Percentiles rank a stretch among this genome's conserved stretches.
phyloP scores from a whole-genome alignment of 2,113 vertebrate genomes.

The Myxocyprinus asiaticus region DNA sequence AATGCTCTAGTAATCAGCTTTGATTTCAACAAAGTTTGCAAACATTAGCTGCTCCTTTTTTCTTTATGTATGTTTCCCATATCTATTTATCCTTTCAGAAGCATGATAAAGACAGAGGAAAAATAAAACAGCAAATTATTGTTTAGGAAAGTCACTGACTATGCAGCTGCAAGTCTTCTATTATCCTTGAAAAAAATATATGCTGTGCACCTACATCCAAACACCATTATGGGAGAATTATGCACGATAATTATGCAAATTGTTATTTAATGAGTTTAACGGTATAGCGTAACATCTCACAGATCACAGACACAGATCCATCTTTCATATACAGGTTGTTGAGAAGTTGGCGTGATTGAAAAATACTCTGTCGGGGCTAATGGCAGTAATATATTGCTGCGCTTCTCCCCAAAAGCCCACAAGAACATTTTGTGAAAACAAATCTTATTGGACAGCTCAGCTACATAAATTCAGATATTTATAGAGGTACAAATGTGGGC shows the following conservation, averaged over 20 bases:
- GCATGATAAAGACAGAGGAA: conserved; percentile 31
- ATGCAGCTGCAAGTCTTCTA: not conserved
- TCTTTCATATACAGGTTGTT: conserved; percentile 37
- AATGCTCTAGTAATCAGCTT: too few species aligned
- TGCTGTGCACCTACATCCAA: not conserved
- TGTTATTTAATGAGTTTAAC: conserved; percentile 21
- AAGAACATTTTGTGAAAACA: conserved; percentile 1
- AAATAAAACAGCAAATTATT: conserved; percentile 23
- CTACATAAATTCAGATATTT: conserved; percentile 17
- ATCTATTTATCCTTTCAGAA: conserved; percentile 16
- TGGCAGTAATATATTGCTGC: conserved; percentile 43
- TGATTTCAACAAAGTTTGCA: conserved; percentile 8
- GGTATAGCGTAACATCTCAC: not conserved
- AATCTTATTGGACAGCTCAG: conserved; percentile 24
- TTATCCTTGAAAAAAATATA: conserved; percentile 23
- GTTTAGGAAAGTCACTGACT: not conserved
- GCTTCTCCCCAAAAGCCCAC: conserved; percentile 27
- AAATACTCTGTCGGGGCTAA: conserved; percentile 31
- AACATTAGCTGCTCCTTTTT: conserved; percentile 18
- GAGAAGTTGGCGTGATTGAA: conserved; percentile 25
- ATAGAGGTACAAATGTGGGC: not conserved
- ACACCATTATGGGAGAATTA: conserved; percentile 27
- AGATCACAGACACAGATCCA: conserved; percentile 12
- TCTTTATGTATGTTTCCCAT: conserved; percentile 2
- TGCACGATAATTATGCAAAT: conserved; percentile 8